Conservation (phyloP, 1,140 invertebrate genomes). For the Bilobella aurantiaca region DNA sequence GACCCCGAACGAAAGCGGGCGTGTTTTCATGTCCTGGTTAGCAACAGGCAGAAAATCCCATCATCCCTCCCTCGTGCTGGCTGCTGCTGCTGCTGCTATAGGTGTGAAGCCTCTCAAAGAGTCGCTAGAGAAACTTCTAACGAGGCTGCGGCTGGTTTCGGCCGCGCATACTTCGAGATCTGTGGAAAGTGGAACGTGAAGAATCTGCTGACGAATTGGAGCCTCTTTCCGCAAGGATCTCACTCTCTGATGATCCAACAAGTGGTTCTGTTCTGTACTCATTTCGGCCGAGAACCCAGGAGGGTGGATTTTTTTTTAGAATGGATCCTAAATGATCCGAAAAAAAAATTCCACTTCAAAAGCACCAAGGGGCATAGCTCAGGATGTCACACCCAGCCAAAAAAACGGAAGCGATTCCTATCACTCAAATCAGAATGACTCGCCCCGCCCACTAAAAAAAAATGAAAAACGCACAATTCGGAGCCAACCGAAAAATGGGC, state of each 20-base stretch:
- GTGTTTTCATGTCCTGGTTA: neutral
- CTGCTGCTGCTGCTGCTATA: neutral
- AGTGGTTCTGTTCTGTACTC: neutral
- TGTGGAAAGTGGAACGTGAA: slow-evolving; percentile 9
- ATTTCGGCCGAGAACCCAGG: neutral
- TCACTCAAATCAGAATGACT: too few relatives aligned
- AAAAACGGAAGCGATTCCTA: neutral
- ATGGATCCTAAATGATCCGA: neutral
- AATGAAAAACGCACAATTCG: neutral
- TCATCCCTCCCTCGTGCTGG: neutral
- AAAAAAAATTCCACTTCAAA: neutral
- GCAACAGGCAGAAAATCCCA: neutral
- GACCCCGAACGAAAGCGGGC: neutral
- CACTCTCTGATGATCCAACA: slow-evolving; percentile 7
- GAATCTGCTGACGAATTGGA: neutral
- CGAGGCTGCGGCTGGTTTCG: neutral
- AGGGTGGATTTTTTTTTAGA: neutral
- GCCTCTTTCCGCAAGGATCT: neutral
- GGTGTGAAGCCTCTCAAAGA: too few relatives aligned
- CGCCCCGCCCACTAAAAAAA: neutral
- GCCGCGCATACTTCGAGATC: neutral
- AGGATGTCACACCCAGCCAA: neutral
- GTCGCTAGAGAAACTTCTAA: neutral
- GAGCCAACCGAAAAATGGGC: too few relatives aligned
- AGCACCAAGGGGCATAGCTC: neutral